These are phyloP conservation scores for Polyploca ridens DNA, from an alignment of 2,888 invertebrate species.

Conservation along the genomic window DNA sequence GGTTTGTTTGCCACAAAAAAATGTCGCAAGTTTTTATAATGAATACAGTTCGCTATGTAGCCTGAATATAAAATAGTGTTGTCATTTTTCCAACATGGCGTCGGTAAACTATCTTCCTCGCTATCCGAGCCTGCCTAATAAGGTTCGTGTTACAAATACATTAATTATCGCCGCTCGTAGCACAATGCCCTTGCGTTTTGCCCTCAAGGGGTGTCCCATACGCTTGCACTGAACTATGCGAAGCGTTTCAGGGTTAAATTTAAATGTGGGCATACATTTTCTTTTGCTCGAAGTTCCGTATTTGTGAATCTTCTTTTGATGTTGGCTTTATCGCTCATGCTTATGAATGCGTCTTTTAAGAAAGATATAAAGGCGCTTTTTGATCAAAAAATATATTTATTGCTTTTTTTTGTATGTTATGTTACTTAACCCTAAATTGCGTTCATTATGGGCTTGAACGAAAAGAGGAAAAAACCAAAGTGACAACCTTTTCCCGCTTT, in stretches of 20 bases:
- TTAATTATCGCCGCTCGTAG: slow-evolving; percentile 53
- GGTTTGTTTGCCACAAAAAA: background rate
- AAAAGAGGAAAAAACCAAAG: too few relatives aligned
- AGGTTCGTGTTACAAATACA: slow-evolving; percentile 63
- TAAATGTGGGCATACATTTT: slow-evolving; percentile 34
- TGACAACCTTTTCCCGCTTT: too few relatives aligned
- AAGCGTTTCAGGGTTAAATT: slow-evolving; percentile 45
- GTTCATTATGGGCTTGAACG: too few relatives aligned
- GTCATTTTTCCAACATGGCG: slow-evolving; percentile 17
- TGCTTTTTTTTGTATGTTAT: too few relatives aligned
- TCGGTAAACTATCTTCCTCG: slow-evolving; percentile 27
- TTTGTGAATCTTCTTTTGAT: too few relatives aligned
- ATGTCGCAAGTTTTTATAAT: slow-evolving; percentile 1
- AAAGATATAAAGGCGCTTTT: too few relatives aligned
- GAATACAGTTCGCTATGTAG: slow-evolving; percentile 36
- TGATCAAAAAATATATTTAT: too few relatives aligned
- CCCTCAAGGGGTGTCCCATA: slow-evolving; percentile 7
- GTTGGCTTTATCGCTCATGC: too few relatives aligned
- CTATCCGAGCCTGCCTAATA: slow-evolving; percentile 42
- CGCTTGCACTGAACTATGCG: slow-evolving; percentile 30
- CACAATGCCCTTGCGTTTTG: slow-evolving; percentile 36
- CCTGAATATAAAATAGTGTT: slow-evolving; percentile 24
- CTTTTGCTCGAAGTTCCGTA: too few relatives aligned
- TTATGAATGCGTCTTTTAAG: too few relatives aligned
- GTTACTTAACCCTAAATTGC: too few relatives aligned